A percentile compares a stretch with the other conserved stretches of the same genome.
phyloP scores from a whole-genome alignment of 1,140 invertebrate species.

The Drosophila tsacasi region DNA sequence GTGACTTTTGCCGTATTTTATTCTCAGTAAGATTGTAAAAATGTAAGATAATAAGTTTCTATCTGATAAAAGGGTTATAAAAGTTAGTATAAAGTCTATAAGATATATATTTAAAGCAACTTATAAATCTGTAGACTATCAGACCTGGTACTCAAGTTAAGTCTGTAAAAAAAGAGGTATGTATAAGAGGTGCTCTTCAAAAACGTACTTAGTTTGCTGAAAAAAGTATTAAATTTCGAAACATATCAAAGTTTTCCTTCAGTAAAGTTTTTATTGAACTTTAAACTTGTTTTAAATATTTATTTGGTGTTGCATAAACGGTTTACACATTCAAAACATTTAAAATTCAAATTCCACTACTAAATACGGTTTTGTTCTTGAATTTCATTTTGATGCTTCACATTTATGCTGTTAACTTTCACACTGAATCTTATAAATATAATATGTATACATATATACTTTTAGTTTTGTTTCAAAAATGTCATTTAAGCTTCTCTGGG shows the following conservation, averaged over 20 bases:
- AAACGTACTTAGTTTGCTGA: neutral
- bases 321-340: constrained; percentile 75
- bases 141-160: too few species aligned
- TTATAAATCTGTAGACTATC: too few species aligned
- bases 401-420: constrained; percentile 79
- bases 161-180: too few species aligned
- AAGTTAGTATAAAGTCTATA: neutral
- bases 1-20: neutral
- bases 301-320: constrained; percentile 65
- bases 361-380: constrained; percentile 42
- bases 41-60: neutral
- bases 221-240: neutral
- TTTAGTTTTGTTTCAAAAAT: constrained; percentile 46
- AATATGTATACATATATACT: constrained; percentile 62
- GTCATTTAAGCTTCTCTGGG: constrained; percentile 32
- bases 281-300: constrained; percentile 46
- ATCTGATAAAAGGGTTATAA: neutral
- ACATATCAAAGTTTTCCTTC: neutral
- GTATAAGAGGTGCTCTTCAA: too few species aligned
- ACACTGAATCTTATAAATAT: constrained; percentile 62
- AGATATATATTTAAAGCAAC: neutral
- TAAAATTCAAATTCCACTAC: constrained; percentile 61
- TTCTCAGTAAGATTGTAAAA: neutral
- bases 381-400: constrained; percentile 58
- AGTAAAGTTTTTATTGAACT: constrained; percentile 18